These are phyloP conservation scores for Myopa tessellatipennis DNA, from an alignment of 2,888 invertebrate species.

Conservation along the genomic window DNA sequence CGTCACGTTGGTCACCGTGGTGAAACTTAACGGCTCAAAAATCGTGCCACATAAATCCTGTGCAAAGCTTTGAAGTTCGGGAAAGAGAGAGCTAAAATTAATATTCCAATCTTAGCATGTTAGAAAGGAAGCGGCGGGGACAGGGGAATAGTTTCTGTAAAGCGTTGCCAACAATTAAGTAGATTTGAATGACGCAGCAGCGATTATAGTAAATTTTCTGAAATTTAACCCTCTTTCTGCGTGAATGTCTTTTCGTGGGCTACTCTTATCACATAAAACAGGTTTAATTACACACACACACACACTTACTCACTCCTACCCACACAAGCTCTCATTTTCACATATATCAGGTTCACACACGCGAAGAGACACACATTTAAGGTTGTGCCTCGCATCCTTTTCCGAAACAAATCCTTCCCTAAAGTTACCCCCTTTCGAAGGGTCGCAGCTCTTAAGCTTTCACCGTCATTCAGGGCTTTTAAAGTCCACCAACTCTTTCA, in stretches of 20 bases:
- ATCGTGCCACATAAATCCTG: slow-evolving; percentile 16
- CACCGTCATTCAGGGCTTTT: slow-evolving; percentile 57
- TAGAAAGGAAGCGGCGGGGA: background rate
- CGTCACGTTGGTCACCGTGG: background rate
- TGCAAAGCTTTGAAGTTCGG: background rate
- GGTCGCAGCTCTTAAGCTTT: slow-evolving; percentile 59
- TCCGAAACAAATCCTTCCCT: background rate
- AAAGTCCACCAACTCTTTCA: slow-evolving; percentile 52
- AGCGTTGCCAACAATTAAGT: background rate
- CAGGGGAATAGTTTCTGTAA: background rate
- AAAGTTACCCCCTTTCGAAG: slow-evolving; percentile 57
- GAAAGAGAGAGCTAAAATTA: background rate
- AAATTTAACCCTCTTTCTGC: slow-evolving; percentile 20
- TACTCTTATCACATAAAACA: slow-evolving; percentile 19
- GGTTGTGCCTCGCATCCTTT: background rate
- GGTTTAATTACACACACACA: slow-evolving; percentile 26
- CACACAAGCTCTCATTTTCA: background rate
- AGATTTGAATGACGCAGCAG: background rate
- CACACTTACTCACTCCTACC: background rate
- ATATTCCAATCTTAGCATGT: background rate
- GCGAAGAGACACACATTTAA: background rate
- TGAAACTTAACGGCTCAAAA: slow-evolving; percentile 9
- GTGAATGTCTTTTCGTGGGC: background rate
- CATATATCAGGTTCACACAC: background rate
- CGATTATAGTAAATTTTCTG: slow-evolving; percentile 17